Evolutionary conservation across 1,140 invertebrate species (phyloP).

Genomic region (Sycobia sp.): DNA sequence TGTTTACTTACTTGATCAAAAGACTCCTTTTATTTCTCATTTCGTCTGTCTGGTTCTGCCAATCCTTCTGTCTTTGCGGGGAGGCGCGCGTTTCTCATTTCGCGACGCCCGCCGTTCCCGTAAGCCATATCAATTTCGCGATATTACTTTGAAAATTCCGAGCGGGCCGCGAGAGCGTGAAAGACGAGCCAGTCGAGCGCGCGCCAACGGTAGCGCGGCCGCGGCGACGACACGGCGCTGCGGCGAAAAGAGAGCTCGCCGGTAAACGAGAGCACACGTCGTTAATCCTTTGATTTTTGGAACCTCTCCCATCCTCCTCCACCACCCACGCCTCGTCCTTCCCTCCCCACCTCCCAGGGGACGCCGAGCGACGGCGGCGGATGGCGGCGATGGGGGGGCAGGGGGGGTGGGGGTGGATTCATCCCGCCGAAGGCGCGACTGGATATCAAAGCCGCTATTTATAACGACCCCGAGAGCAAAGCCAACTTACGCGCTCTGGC

Average conservation of each 20-base stretch:
- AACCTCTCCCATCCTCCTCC: constrained; percentile 32
- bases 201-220: too few species aligned
- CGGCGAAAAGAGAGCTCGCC: constrained; percentile 10
- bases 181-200: too few species aligned
- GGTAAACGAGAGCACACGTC: constrained; percentile 40
- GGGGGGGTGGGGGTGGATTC: constrained; percentile 37
- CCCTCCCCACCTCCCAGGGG: background rate
- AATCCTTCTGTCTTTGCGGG: background rate
- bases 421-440: constrained; percentile 47
- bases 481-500: constrained; percentile 11
- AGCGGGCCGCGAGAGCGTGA: constrained; percentile 29
- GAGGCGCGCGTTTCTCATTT: constrained; percentile 5
- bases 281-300: constrained; percentile 58
- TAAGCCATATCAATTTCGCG: constrained; percentile 35
- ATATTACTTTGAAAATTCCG: constrained; percentile 40
- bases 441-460: constrained; percentile 60
- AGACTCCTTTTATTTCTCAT: constrained; percentile 29
- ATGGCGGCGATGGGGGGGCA: too few species aligned
- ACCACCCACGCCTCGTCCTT: background rate
- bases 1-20: constrained; percentile 33
- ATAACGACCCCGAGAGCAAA: constrained; percentile 48
- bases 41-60: constrained; percentile 1
- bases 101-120: constrained; percentile 2
- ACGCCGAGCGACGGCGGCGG: background rate
- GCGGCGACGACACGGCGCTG: background rate